Percentiles rank a stretch among this genome's conserved stretches.
Evolutionary conservation across 2,797 vertebrate genomes (phyloP).

Genomic region (Gambusia yucatana): DNA sequence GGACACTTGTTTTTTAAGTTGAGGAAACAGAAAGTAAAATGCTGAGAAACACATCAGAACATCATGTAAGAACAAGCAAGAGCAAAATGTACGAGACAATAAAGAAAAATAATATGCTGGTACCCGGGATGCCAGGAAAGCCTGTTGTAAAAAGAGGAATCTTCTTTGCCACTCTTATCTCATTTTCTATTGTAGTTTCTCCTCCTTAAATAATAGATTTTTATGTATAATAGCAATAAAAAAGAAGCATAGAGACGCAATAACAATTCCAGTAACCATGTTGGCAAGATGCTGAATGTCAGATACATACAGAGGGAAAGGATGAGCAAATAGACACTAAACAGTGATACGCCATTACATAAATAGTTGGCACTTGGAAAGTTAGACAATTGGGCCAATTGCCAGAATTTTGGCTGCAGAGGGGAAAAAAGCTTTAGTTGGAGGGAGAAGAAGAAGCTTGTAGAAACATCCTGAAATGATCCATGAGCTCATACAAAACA

Average conservation of each 20-base stretch:
- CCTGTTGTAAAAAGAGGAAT: neutral
- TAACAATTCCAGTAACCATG: neutral
- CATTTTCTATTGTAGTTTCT: neutral
- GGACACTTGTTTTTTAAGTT: neutral
- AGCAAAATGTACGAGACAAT: neutral
- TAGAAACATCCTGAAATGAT: constrained; percentile 36
- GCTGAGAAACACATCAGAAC: neutral
- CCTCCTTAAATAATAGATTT: neutral
- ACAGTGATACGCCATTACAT: constrained; percentile 41
- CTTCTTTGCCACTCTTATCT: neutral
- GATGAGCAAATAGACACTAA: constrained; percentile 29
- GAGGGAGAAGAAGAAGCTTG: constrained; percentile 23
- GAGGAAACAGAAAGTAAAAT: neutral
- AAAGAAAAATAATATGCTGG: neutral
- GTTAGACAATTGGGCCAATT: constrained; percentile 24
- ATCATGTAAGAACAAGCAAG: neutral
- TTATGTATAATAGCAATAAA: neutral
- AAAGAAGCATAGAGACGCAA: neutral
- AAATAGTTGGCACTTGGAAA: constrained; percentile 42
- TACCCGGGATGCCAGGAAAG: neutral
- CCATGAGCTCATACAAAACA: constrained; percentile 26
- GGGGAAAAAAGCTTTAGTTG: constrained; percentile 5
- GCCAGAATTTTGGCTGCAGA: constrained; percentile 34
- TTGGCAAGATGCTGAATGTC: constrained; percentile 9
- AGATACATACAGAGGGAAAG: constrained; percentile 16